Evolutionary conservation across 2,113 vertebrate species (phyloP).

Genomic region (Pavo muticus): DNA sequence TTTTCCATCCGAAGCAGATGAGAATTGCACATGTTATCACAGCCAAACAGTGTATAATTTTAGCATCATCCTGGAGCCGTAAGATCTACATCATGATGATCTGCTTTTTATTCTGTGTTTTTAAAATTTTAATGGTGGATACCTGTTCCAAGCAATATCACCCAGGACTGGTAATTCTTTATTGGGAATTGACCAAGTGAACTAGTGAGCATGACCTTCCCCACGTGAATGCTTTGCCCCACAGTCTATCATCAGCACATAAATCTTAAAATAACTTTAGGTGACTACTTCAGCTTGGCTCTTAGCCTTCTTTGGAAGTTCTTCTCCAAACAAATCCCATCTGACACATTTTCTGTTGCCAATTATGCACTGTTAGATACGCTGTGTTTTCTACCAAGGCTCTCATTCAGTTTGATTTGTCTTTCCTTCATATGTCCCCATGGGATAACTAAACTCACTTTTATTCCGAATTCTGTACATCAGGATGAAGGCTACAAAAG

Average conservation of each 20-base stretch:
- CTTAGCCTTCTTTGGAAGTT: not conserved
- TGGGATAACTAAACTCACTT: not conserved
- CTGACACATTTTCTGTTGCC: not conserved
- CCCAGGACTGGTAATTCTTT: not conserved
- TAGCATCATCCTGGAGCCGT: not conserved
- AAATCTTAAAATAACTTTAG: not conserved
- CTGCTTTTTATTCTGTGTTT: not conserved
- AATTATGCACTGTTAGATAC: not conserved
- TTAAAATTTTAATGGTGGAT: not conserved
- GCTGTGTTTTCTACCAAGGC: not conserved
- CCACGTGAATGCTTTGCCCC: not conserved
- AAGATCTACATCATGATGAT: not conserved
- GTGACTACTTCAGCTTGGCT: not conserved
- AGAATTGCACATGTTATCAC: not conserved
- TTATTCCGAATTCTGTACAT: not conserved
- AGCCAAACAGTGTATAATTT: not conserved
- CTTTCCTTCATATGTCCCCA: not conserved
- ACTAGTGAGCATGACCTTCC: not conserved
- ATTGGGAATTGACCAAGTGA: not conserved
- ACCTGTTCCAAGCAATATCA: not conserved
- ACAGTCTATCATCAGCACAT: not conserved
- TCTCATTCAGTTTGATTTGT: not conserved
- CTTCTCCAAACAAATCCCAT: not conserved
- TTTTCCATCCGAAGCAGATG: not conserved
- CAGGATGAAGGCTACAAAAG: not conserved